Conservation (phyloP, 2,113 vertebrate genomes). For the Chionodraco myersi region DNA sequence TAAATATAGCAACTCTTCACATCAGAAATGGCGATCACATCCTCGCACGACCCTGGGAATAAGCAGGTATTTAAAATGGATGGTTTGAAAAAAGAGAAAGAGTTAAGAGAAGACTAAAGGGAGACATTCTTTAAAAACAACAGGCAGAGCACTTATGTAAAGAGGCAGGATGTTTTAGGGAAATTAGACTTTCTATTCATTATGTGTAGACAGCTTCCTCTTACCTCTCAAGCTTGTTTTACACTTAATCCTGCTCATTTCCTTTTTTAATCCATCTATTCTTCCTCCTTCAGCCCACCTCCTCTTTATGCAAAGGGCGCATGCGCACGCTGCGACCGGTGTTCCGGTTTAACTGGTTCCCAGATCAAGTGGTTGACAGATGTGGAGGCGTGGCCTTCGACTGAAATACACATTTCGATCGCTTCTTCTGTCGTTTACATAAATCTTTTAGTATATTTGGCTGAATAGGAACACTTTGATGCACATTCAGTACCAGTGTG, state of each 20-base stretch:
- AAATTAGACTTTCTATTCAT: conserved; percentile 51
- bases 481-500: too few relatives aligned
- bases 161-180: conserved; percentile 38
- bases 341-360: too few relatives aligned
- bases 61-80: conserved; percentile 29
- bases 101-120: not conserved
- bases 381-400: too few relatives aligned
- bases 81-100: conserved; percentile 8
- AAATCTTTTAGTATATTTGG: too few relatives aligned
- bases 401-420: too few relatives aligned
- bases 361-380: too few relatives aligned
- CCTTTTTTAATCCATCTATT: conserved; percentile 58
- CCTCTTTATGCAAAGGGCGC: not conserved
- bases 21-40: conserved; percentile 31
- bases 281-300: conserved; percentile 35
- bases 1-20: conserved; percentile 57
- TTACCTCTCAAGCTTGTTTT: conserved; percentile 34
- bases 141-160: conserved; percentile 11
- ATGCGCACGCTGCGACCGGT: too few relatives aligned
- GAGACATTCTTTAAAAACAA: conserved; percentile 38
- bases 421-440: too few relatives aligned
- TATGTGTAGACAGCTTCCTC: conserved; percentile 31
- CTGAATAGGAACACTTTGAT: too few relatives aligned
- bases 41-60: conserved; percentile 12
- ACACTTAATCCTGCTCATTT: conserved; percentile 57